Evolutionary conservation across 1,140 invertebrate genomes (phyloP).

Genomic region (Papilio glaucus): DNA sequence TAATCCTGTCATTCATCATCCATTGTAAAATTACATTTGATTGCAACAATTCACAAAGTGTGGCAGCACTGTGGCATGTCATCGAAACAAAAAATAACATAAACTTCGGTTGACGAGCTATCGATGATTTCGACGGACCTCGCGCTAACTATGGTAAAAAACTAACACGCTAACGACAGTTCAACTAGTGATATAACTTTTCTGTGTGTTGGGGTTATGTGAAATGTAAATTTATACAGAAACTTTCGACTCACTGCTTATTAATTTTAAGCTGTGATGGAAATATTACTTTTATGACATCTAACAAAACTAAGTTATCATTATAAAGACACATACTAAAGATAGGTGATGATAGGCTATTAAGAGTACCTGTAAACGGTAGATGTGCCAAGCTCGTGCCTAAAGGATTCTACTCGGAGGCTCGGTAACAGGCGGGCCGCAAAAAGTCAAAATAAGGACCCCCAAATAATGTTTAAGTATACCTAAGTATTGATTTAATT

Average conservation of each 20-base stretch:
- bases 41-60: background rate
- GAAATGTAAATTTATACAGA: background rate
- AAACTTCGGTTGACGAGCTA: constrained; percentile 13
- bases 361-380: no score
- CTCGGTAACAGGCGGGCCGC: no score
- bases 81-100: constrained; percentile 2
- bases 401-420: no score
- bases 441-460: no score
- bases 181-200: constrained; percentile 7
- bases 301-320: background rate
- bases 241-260: background rate
- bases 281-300: background rate
- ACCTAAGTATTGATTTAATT: no score
- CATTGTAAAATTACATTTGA: no score
- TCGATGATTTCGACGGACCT: constrained; percentile 21
- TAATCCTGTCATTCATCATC: no score
- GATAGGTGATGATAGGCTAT: no score
- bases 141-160: constrained; percentile 14
- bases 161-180: constrained; percentile 13
- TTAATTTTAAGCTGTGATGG: background rate
- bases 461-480: no score
- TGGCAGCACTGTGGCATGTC: background rate
- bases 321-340: no score
- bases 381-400: no score
- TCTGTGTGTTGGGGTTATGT: background rate